Evolutionary conservation across 2,888 invertebrate genomes (phyloP), one percentile per base, ranked within the genome.

Genomic region (Cataglyphis livida): DNA sequence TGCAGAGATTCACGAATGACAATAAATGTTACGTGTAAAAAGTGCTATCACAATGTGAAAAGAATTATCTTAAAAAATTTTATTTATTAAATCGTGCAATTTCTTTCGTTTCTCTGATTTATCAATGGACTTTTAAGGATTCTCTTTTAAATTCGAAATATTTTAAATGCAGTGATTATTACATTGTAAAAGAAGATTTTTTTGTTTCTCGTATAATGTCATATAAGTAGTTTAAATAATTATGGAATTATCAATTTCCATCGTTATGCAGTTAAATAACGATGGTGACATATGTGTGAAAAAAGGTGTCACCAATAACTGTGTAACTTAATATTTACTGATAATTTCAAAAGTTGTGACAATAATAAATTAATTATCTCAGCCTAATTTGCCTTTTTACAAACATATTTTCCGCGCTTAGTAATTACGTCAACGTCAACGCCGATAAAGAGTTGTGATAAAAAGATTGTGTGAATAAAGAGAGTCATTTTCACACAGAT

Each of bases 331-430:
- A 32, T 41, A 12, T 44, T 21, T 32, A 62, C 25, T 18, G 15
- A 68, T 18, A 9, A 32, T 57, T 28, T 18, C 21, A 35, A 59
- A 57, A 9, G 15, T 28, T 44, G 18, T n/a, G 4, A 44, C 18
- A 4, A 35, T 10, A 28, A 70, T 12, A n/a, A 18, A 32, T 44
- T 18, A 18, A 59, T 41, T 38, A 48, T 48, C 12, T 75, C 3
- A 12, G 25, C 38, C 6, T 57, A 25, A 51, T 75, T 35, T 18
- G 7, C 25, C 25, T 25, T 25, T 25, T 25, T 87, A 70, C 68
- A 78, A 84, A 79, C 71, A 78, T 25, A 75, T 66, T 65, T 71
- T 83, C 74, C 57, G 62, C 64, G 79, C 57, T 84, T 62, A n/a
- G 35, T 81, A 38, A 74, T 89, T 84, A 79, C 4, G 54, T 66